phyloP scores from a whole-genome alignment of 1,140 invertebrate genomes.

The Augochlora pura region DNA sequence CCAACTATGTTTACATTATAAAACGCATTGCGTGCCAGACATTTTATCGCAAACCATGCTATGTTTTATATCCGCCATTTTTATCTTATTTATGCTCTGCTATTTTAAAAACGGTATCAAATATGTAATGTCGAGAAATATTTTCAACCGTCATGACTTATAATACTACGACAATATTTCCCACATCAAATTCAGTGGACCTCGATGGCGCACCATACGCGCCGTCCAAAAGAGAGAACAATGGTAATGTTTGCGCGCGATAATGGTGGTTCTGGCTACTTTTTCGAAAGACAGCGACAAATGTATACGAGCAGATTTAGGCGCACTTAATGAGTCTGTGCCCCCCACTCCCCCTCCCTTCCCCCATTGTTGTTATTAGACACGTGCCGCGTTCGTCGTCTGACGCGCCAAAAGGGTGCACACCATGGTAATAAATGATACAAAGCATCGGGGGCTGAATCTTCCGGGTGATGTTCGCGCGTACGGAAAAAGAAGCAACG shows the following conservation, averaged over 20 bases:
- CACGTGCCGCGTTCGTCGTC: conserved; percentile 19
- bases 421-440: conserved; percentile 11
- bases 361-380: neutral
- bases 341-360: neutral
- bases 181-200: no score
- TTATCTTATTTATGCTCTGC: no score
- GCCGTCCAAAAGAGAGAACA: neutral
- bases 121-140: no score
- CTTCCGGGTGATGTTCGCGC: conserved; percentile 16
- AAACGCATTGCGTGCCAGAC: no score
- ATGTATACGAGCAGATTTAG: neutral
- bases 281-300: neutral
- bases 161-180: no score
- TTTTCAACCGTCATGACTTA: no score
- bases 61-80: no score
- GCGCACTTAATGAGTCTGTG: conserved; percentile 34
- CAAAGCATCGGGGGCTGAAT: conserved; percentile 8
- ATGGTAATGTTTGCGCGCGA: neutral
- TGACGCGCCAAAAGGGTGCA: conserved; percentile 3
- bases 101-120: no score
- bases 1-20: neutral
- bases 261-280: neutral
- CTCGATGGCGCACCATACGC: neutral
- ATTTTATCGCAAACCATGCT: no score
- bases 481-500: conserved; percentile 24